These are phyloP conservation scores for Oceanodroma leucorhoa DNA, from an alignment of 2,797 vertebrate genomes.

Conservation along the genomic window DNA sequence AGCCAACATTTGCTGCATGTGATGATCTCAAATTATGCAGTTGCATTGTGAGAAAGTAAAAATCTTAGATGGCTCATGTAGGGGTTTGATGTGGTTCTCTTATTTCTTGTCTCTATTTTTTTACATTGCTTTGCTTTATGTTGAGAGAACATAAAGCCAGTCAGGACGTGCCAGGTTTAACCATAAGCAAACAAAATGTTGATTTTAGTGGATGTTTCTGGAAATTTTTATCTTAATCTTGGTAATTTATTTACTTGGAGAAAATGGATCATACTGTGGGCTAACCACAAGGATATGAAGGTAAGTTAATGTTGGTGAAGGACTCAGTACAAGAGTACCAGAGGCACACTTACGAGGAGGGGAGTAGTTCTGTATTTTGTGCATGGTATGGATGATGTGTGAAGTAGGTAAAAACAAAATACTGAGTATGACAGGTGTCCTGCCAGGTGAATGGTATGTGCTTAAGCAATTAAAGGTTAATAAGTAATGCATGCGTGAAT, in stretches of 20 bases:
- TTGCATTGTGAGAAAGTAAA: background rate
- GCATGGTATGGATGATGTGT: background rate
- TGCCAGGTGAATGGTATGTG: background rate
- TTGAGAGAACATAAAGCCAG: background rate
- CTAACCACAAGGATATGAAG: background rate
- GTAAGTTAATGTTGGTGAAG: background rate
- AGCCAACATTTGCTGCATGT: background rate
- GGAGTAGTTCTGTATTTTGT: background rate
- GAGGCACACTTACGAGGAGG: background rate
- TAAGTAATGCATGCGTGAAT: background rate
- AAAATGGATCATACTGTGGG: background rate
- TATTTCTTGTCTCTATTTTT: background rate
- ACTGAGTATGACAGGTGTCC: background rate
- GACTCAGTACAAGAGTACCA: fast-evolving
- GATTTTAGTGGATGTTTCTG: background rate
- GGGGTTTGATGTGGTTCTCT: background rate
- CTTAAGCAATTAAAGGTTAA: background rate
- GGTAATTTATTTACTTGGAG: background rate
- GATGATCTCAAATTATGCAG: background rate
- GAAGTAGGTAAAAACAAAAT: background rate
- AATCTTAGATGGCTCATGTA: background rate
- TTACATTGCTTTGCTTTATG: fast-evolving
- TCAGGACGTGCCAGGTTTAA: background rate
- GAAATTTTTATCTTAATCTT: background rate
- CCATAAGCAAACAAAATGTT: background rate